Evolutionary conservation across 2,113 vertebrate species (phyloP), one percentile per base, ranked within the genome.

Genomic region (Tylochromis polylepis): DNA sequence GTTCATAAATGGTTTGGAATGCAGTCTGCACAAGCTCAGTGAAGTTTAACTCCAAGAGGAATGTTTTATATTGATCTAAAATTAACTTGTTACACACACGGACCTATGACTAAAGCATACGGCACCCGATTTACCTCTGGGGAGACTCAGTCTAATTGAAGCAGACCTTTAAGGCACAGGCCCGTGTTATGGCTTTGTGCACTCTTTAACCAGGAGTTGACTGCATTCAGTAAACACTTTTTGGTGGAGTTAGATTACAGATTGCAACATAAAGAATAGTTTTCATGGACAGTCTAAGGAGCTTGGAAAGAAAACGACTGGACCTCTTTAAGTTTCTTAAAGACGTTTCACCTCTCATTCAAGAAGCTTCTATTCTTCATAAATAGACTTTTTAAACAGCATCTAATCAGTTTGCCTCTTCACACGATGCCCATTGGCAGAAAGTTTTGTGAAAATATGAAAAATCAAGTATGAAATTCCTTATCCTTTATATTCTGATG

Each of bases 1-100:
- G 95, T 91, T 95, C 95, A 94, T 96, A 96, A 94, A 95, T 94
- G 95, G 94, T 84, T 90, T 94, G 94, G 95, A 95, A 96, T 95
- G 93, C 88, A 87, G 92, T 85, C 87, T 85, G 93, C 91, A 85
- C 81, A 89, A 79, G 91, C 70, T 80, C 82, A 34, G 82, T 6
- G 27, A 87, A 85, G 85, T 88, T 87, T n/a, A 84, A 90, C 90
- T 93, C 82, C 38, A 79, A 82, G 86, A 79, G 55, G 85, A 89
- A 92, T 83, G 70, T 91, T 95, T 94, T 89, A 90, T 90, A 91
- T 93, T 92, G 84, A 92, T 90, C 88, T 94, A 93, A 93, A 95
- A 91, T 95, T 46, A 93, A 93, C 90, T 85, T 51, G 80, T 59
- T 82, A 79, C 80, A 85, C 84, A 80, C 82, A 79, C 2, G 8